Evolutionary conservation across 2,113 vertebrate genomes (phyloP).

Genomic region (Hippocampus mohnikei): DNA sequence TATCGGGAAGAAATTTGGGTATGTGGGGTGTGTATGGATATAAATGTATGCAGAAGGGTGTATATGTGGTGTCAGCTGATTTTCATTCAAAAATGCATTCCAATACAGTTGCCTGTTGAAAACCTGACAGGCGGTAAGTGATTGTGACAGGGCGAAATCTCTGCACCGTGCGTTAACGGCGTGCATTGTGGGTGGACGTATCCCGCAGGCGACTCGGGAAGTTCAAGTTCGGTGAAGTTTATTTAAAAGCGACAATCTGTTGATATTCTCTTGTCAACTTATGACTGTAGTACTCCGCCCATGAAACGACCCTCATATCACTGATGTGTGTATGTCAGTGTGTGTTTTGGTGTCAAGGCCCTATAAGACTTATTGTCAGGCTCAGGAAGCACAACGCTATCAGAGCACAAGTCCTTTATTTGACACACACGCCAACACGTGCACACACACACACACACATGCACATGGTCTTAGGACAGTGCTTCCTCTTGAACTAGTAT

Average conservation of each 20-base stretch:
- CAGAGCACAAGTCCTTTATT: slow-evolving; percentile 29
- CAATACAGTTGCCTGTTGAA: too few species aligned
- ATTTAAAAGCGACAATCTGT: slow-evolving; percentile 1
- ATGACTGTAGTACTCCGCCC: not conserved
- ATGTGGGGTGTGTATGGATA: too few species aligned
- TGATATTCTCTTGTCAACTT: not conserved
- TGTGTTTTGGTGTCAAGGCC: not conserved
- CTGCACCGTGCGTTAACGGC: not conserved
- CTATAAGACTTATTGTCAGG: not conserved
- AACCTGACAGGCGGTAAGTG: too few species aligned
- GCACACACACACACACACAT: too few species aligned
- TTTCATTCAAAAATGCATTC: too few species aligned
- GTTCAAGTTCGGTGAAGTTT: slow-evolving; percentile 25
- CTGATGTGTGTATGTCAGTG: slow-evolving; percentile 2
- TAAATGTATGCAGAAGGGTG: too few species aligned
- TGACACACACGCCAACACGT: too few species aligned
- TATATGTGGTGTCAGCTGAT: too few species aligned
- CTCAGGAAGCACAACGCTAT: slow-evolving; percentile 27
- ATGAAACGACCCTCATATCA: not conserved
- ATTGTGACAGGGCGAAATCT: too few species aligned
- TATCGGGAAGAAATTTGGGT: too few species aligned
- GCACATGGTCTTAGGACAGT: too few species aligned
- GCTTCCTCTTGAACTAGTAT: too few species aligned
- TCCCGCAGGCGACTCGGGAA: slow-evolving; percentile 19
- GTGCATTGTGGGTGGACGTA: not conserved